Evolutionary conservation across 2,888 invertebrate genomes (phyloP).

Genomic region (Pteria penguin): DNA sequence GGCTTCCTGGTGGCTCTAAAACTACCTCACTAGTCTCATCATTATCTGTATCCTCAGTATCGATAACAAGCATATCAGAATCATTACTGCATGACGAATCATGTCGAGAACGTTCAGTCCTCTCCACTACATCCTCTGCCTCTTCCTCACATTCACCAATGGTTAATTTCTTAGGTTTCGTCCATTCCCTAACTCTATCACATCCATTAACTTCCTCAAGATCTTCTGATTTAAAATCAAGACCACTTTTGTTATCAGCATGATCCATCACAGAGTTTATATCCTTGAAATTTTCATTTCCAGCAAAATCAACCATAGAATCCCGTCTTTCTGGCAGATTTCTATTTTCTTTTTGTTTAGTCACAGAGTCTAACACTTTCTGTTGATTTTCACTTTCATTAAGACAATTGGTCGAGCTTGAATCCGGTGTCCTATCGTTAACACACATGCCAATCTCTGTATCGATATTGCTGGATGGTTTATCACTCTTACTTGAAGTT

Average conservation of each 20-base stretch:
- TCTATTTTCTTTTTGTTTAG: background rate
- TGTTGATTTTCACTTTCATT: background rate
- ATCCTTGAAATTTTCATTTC: too few relatives aligned
- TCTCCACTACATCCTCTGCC: background rate
- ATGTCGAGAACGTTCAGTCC: background rate
- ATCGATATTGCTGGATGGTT: too few relatives aligned
- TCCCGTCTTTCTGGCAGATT: background rate
- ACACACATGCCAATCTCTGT: too few relatives aligned
- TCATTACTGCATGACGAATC: background rate
- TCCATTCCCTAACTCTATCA: background rate
- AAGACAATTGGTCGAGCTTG: too few relatives aligned
- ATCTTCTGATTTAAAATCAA: background rate
- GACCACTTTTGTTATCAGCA: background rate
- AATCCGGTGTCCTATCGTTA: too few relatives aligned
- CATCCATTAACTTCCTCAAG: background rate
- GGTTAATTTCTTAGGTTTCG: background rate
- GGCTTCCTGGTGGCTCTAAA: conserved; percentile 36
- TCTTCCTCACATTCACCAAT: background rate
- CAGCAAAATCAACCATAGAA: background rate
- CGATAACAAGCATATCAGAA: background rate
- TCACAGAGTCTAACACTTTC: background rate
- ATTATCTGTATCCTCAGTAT: background rate
- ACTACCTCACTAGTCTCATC: background rate
- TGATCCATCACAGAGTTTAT: background rate
- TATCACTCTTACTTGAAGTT: too few relatives aligned